Percentiles rank a stretch among this genome's conserved stretches.
phyloP scores from a whole-genome alignment of 2,797 vertebrate species.

The Myotis daubentonii region DNA sequence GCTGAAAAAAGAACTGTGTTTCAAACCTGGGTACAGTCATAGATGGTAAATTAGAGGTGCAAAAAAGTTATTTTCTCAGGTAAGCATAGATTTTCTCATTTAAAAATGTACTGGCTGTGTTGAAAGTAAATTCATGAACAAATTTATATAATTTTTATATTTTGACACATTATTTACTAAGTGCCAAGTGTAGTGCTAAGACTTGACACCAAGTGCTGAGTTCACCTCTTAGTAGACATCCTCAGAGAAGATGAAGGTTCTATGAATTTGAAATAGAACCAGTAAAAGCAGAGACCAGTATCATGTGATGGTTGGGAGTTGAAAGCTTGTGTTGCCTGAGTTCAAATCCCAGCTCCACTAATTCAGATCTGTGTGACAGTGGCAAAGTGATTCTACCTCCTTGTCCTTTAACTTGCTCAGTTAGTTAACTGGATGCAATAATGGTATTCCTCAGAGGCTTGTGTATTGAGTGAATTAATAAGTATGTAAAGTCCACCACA shows the following conservation, averaged over 20 bases:
- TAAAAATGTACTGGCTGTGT: background rate
- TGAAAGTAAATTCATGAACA: background rate
- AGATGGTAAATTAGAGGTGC: conserved; percentile 8
- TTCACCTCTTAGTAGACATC: background rate
- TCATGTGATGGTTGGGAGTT: background rate
- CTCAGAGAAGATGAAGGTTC: background rate
- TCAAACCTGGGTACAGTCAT: background rate
- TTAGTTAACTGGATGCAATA: background rate
- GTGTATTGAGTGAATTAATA: background rate
- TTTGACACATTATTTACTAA: background rate
- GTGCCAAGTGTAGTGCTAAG: background rate
- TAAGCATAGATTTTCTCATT: conserved; percentile 15
- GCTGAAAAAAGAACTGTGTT: background rate
- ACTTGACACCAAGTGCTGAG: background rate
- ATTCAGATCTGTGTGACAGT: background rate
- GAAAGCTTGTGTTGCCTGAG: background rate
- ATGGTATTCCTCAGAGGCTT: background rate
- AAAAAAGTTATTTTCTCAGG: conserved; percentile 38
- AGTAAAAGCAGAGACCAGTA: background rate
- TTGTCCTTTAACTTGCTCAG: background rate
- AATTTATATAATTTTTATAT: background rate
- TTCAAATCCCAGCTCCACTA: background rate
- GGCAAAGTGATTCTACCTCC: background rate
- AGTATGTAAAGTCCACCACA: background rate
- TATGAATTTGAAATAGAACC: background rate